Percentiles rank a stretch among this genome's conserved stretches.
Evolutionary conservation across 1,140 invertebrate species (phyloP).

Genomic region (Drosophila kurseongensis): DNA sequence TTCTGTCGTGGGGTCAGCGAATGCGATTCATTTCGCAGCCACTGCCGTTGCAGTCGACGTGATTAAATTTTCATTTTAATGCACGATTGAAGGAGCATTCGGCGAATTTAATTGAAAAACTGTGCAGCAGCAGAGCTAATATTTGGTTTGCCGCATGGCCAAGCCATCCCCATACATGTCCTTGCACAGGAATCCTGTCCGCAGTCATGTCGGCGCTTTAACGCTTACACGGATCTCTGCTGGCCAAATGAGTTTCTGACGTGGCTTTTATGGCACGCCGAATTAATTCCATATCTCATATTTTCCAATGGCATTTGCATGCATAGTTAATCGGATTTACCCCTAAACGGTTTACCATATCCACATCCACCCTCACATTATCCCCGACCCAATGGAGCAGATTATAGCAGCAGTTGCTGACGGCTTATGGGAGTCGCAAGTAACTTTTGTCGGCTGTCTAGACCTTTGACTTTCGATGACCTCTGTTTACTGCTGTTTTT

Average conservation of each 20-base stretch:
- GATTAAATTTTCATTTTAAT: conserved; percentile 83
- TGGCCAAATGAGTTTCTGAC: conserved; percentile 57
- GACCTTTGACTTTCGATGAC: conserved; percentile 60
- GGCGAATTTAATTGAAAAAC: conserved; percentile 79
- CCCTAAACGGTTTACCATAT: conserved; percentile 25
- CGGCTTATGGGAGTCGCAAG: conserved; percentile 19
- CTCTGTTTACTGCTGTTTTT: conserved; percentile 13
- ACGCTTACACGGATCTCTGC: conserved; percentile 41
- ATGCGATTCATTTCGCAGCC: conserved; percentile 48
- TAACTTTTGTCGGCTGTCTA: conserved; percentile 59
- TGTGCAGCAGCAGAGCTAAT: conserved; percentile 67
- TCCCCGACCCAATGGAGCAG: conserved; percentile 9
- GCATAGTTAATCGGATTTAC: conserved; percentile 40
- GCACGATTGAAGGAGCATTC: conserved; percentile 80
- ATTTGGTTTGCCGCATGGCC: conserved; percentile 61
- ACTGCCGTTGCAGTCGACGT: conserved; percentile 40
- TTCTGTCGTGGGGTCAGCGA: conserved; percentile 49
- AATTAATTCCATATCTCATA: conserved; percentile 52
- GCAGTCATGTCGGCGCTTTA: conserved; percentile 52
- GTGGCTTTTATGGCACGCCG: conserved; percentile 40
- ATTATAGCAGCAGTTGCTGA: conserved; percentile 24
- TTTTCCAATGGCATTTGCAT: conserved; percentile 20
- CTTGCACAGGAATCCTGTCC: background rate
- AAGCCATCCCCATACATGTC: background rate
- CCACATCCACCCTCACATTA: conserved; percentile 12